Evolutionary conservation across 2,888 invertebrate species (phyloP), one percentile per base, ranked within the genome.

Genomic region (Scrobipalpa atriplicella): DNA sequence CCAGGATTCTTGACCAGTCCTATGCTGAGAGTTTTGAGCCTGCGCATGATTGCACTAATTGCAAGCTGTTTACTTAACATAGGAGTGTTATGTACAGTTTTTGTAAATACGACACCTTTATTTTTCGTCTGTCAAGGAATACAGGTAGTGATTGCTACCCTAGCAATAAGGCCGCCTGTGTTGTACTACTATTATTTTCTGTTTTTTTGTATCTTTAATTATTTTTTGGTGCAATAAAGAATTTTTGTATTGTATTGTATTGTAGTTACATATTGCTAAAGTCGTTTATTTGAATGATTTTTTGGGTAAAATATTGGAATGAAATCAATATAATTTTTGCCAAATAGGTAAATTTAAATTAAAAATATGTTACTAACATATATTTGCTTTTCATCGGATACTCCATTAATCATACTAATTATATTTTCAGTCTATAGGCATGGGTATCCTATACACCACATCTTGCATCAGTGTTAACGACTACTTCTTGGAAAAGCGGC

Each of bases 41-140:
- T 72, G 13, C 80, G 88, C 1, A 77, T 79, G 66, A 68, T 85
- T 9, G 75, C 77, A 0, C 54, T 87, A 1, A 1, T 78, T 2
- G 77, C 80, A 0, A 75, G 79, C 0, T 18, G 79, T 1, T 16
- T 81, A 0, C 75, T 74, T 2, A 78, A 83, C 39, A 9, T 69
- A 1, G 87, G 87, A 2, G 64, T 73, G 0, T 62, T 86, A 0
- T 73, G 79, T 1, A 75, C 76, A 2, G 72, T 82, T 0, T 87
- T 87, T 60, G 75, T 76, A 0, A 78, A 79, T 2, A 79, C 85
- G 1, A 70, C 70, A 1, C 16, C 74, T 0, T 65, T 73, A 0
- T 84, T 90, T n/a, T 78, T 83, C 21, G 19, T 89, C 8, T 82
- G 71, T 63, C 77, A 81, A 69, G 86, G 83, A 63, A 2, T 85